Evolutionary conservation across 2,888 invertebrate genomes (phyloP), one percentile per base, ranked within the genome.

Genomic region (Ennomos fuscantarius): DNA sequence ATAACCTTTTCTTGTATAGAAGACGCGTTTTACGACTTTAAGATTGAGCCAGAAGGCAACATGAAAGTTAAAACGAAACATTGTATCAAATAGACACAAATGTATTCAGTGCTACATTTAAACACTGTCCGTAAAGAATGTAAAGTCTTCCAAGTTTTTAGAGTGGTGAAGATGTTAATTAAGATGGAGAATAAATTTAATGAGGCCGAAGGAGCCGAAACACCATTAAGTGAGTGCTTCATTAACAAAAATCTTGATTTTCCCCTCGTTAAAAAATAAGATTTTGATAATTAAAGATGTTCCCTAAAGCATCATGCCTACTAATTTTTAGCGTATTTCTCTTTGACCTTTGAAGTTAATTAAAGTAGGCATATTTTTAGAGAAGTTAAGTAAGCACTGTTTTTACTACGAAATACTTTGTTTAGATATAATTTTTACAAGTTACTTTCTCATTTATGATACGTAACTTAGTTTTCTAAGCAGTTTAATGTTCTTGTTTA

Each of bases 171-270:
- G 69, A 72, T 65, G 68, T 69, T 81, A 82, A 84, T 84, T 81
- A 83, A 82, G 79, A 79, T 74, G 74, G 66, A 69, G 74, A 76
- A 76, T 76, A 74, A 76, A 77, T 82, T 79, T 70, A 81, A 79
- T 81, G 76, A 79, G 76, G 68, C 73, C 74, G 75, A 76, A 81
- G 74, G 76, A 79, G 62, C 67, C 63, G 57, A 68, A 68, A 68
- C 68, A 68, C 65, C 74, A 76, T 79, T 79, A 78, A 78, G 70
- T 69, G 63, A 73, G 72, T 65, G 73, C 73, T 76, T 78, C 75
- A 77, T 80, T 80, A 79, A 74, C 67, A 72, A 69, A 76, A 68
- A 74, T 74, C 72, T 72, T 72, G 68, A 73, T 65, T 73, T 73
- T 73, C 63, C 65, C 63, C 65, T 60, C 68, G 65, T 69, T 65